A percentile compares a stretch with the other conserved stretches of the same genome.
Evolutionary conservation across 1,140 invertebrate species (phyloP).

Genomic region (Pteromalus puparum): DNA sequence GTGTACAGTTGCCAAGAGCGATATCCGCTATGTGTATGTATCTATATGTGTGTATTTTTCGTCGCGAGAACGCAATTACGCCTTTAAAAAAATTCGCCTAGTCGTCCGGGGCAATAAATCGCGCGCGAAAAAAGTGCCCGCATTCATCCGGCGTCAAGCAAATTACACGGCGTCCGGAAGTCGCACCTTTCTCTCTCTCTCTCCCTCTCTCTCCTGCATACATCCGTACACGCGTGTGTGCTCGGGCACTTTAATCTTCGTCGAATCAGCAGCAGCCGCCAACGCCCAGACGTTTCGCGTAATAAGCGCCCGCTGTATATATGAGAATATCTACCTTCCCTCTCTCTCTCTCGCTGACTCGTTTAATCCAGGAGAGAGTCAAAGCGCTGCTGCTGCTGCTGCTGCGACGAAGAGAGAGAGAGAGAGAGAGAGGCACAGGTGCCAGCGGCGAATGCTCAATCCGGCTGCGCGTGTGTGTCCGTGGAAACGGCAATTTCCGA

Average conservation of each 20-base stretch:
- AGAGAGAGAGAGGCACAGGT: conserved; percentile 22
- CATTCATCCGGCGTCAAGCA: neutral
- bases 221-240: neutral
- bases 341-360: neutral
- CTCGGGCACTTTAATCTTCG: conserved; percentile 22
- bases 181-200: neutral
- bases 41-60: no score
- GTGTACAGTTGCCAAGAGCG: no score
- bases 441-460: conserved; percentile 20
- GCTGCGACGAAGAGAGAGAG: neutral
- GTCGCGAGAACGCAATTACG: no score
- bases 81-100: neutral
- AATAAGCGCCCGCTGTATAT: neutral
- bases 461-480: neutral
- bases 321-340: neutral
- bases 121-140: neutral
- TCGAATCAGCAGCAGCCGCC: neutral
- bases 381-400: neutral
- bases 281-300: neutral
- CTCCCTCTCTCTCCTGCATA: neutral
- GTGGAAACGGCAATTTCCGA: conserved; percentile 33
- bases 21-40: no score
- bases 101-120: neutral
- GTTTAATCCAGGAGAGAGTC: conserved; percentile 29
- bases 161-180: neutral